Percentiles rank a stretch among this genome's conserved stretches.
Evolutionary conservation across 2,113 vertebrate genomes (phyloP).

Genomic region (Microtus pennsylvanicus): DNA sequence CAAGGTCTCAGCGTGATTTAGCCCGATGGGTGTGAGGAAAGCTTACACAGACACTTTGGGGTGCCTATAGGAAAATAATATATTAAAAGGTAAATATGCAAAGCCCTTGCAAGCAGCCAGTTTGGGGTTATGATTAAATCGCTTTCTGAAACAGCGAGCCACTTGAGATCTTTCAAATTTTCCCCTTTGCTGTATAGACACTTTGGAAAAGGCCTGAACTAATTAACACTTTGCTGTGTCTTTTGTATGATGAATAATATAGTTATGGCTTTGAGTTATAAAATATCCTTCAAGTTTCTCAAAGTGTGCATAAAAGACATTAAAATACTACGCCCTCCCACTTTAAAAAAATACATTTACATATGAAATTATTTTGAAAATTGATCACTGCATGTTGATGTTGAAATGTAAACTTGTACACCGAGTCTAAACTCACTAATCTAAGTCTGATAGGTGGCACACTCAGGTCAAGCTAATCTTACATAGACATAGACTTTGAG

Average conservation of each 20-base stretch:
- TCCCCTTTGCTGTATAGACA: conserved; percentile 29
- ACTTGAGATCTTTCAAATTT: conserved; percentile 46
- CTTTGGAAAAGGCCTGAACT: conserved; percentile 50
- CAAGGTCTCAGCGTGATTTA: conserved; percentile 58
- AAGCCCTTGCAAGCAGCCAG: conserved; percentile 52
- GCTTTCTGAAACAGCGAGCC: conserved; percentile 31
- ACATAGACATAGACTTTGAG: conserved; percentile 31
- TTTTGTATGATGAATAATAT: conserved; percentile 56
- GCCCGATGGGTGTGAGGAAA: conserved; percentile 31
- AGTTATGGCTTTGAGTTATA: conserved; percentile 61
- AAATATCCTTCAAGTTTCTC: conserved; percentile 7
- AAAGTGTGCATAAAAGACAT: conserved; percentile 8
- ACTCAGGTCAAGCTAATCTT: neutral
- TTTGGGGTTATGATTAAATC: conserved; percentile 23
- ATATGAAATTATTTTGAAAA: conserved; percentile 64
- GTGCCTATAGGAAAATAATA: conserved; percentile 59
- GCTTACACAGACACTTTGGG: conserved; percentile 56
- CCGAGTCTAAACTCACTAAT: conserved; percentile 9
- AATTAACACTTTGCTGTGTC: conserved; percentile 21
- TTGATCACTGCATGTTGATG: neutral
- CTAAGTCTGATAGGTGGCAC: neutral
- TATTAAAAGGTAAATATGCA: conserved; percentile 62
- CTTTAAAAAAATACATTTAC: neutral
- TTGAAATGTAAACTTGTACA: conserved; percentile 31
- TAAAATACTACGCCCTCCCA: neutral